Percentiles rank a stretch among this genome's conserved stretches.
phyloP scores from a whole-genome alignment of 2,888 invertebrate species.

The Drosophila nr. fundita region DNA sequence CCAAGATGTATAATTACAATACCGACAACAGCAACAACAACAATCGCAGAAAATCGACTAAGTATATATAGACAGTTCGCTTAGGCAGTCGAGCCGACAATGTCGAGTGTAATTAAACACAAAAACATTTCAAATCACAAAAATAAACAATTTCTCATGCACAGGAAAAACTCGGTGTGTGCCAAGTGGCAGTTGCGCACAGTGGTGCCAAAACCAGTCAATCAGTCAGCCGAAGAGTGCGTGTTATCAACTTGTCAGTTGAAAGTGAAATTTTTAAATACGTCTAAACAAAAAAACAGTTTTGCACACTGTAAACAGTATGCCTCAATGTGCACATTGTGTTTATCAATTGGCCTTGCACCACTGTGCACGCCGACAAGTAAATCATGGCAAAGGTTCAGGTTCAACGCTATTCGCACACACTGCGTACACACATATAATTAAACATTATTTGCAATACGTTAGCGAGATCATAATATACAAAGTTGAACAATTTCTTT shows the following conservation, averaged over 20 bases:
- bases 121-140: conserved; percentile 66
- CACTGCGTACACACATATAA: conserved; percentile 24
- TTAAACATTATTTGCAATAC: conserved; percentile 39
- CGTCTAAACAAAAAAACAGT: neutral
- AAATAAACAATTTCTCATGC: conserved; percentile 54
- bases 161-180: conserved; percentile 14
- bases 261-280: conserved; percentile 26
- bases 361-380: conserved; percentile 30
- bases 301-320: neutral
- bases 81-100: conserved; percentile 40
- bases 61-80: conserved; percentile 40
- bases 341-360: conserved; percentile 1
- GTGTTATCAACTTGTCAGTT: conserved; percentile 26
- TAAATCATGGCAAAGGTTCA: conserved; percentile 41
- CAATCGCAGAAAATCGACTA: conserved; percentile 22
- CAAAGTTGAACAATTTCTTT: conserved; percentile 45
- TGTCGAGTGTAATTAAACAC: conserved; percentile 66
- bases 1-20: conserved; percentile 8
- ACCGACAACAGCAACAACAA: conserved; percentile 1
- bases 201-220: conserved; percentile 11
- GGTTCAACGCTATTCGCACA: conserved; percentile 34
- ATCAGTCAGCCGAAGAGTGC: neutral
- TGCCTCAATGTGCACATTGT: neutral
- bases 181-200: conserved; percentile 15
- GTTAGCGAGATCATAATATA: conserved; percentile 44